phyloP scores from a whole-genome alignment of 2,113 vertebrate species.

The Conger conger region DNA sequence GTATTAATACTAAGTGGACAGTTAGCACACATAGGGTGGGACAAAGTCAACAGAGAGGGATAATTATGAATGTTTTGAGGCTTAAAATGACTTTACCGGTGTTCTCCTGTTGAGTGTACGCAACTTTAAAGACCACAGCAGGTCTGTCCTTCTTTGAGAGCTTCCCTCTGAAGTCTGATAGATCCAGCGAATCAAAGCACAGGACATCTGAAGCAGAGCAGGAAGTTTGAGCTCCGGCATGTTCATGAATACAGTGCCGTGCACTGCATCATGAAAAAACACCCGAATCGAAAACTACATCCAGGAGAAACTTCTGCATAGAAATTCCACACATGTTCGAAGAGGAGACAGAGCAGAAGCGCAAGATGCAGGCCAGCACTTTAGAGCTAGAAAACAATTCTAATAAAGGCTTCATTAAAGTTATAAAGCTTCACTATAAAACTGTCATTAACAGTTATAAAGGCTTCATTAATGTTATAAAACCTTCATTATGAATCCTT shows the following conservation, averaged over 20 bases:
- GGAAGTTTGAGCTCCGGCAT: not conserved
- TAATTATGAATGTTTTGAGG: not conserved
- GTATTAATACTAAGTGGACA: not conserved
- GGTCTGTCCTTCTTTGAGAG: not conserved
- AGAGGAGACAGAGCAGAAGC: too few relatives aligned
- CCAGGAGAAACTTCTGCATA: too few relatives aligned
- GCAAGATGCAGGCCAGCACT: too few relatives aligned
- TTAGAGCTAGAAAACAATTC: too few relatives aligned
- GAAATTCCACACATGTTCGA: too few relatives aligned
- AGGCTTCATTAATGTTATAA: too few relatives aligned
- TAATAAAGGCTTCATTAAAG: too few relatives aligned
- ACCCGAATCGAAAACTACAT: too few relatives aligned
- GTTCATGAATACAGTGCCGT: not conserved
- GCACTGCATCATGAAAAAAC: too few relatives aligned
- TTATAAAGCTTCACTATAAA: too few relatives aligned
- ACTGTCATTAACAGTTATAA: too few relatives aligned
- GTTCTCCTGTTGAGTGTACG: not conserved
- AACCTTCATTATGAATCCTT: too few relatives aligned
- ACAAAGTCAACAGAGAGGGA: not conserved
- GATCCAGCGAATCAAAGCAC: not conserved
- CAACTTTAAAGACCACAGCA: not conserved
- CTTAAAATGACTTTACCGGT: not conserved
- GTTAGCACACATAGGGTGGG: not conserved
- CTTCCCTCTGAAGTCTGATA: not conserved
- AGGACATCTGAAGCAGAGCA: not conserved